These are phyloP conservation scores for Apamea sordens DNA, from an alignment of 2,888 invertebrate species.

Conservation along the genomic window DNA sequence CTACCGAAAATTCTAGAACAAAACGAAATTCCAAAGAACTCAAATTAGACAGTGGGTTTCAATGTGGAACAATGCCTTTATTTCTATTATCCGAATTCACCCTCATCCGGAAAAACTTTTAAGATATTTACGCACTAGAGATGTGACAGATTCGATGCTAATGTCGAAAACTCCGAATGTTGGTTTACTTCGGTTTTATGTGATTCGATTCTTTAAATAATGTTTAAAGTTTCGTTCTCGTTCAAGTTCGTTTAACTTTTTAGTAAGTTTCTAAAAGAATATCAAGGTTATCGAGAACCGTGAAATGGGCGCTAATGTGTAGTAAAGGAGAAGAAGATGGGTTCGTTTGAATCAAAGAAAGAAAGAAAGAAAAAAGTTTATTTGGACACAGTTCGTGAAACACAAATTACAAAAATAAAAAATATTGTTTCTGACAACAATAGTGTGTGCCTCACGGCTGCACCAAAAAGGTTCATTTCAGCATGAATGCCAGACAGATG, in stretches of 20 bases:
- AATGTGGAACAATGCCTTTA: conserved; percentile 13
- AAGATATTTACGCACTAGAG: conserved; percentile 25
- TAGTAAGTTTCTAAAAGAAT: neutral
- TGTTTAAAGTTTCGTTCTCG: neutral
- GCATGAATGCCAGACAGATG: too few relatives aligned
- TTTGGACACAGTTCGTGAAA: too few relatives aligned
- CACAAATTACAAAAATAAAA: too few relatives aligned
- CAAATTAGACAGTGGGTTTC: conserved; percentile 7
- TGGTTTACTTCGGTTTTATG: neutral
- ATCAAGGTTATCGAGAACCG: neutral
- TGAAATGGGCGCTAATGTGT: neutral
- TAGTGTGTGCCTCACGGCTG: too few relatives aligned
- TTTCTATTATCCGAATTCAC: conserved; percentile 16
- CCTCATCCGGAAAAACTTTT: conserved; percentile 14
- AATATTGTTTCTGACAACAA: too few relatives aligned
- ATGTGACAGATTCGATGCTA: neutral
- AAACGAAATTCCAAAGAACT: neutral
- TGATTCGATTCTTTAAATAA: neutral
- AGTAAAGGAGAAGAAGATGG: neutral
- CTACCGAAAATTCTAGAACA: neutral
- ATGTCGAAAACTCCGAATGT: neutral
- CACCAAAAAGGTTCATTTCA: too few relatives aligned
- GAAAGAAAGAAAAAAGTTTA: too few relatives aligned
- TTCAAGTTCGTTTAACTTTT: neutral
- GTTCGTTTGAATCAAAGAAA: neutral